Evolutionary conservation across 2,888 invertebrate species (phyloP).

Genomic region (Drosophila koepferae): DNA sequence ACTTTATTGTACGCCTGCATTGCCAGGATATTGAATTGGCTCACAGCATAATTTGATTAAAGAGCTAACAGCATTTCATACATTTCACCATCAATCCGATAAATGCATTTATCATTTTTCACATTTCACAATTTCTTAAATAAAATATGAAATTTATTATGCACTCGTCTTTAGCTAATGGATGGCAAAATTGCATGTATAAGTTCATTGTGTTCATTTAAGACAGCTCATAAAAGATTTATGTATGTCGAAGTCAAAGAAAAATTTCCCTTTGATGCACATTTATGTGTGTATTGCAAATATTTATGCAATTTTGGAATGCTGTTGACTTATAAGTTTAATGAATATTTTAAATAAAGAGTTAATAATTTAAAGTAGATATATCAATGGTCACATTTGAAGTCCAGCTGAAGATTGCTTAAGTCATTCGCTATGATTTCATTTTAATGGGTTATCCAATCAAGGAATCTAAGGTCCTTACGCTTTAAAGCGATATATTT

Average conservation of each 20-base stretch:
- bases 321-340: background rate
- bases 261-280: background rate
- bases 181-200: constrained; percentile 18
- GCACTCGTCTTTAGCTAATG: constrained; percentile 42
- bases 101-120: constrained; percentile 56
- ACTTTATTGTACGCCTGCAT: constrained; percentile 62
- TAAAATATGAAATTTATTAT: constrained; percentile 31
- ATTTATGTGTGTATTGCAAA: background rate
- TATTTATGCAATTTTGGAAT: background rate
- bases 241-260: too few relatives aligned
- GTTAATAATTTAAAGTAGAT: background rate
- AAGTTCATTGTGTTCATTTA: constrained; percentile 1
- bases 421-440: background rate
- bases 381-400: too few relatives aligned
- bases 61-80: constrained; percentile 53
- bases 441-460: background rate
- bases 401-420: too few relatives aligned
- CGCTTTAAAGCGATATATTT: background rate
- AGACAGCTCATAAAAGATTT: background rate
- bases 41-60: constrained; percentile 66
- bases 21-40: constrained; percentile 19
- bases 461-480: background rate
- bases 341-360: background rate
- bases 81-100: constrained; percentile 57
- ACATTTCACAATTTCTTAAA: constrained; percentile 3